phyloP scores from a whole-genome alignment of 2,113 vertebrate species.

The Alaudala cheleensis region DNA sequence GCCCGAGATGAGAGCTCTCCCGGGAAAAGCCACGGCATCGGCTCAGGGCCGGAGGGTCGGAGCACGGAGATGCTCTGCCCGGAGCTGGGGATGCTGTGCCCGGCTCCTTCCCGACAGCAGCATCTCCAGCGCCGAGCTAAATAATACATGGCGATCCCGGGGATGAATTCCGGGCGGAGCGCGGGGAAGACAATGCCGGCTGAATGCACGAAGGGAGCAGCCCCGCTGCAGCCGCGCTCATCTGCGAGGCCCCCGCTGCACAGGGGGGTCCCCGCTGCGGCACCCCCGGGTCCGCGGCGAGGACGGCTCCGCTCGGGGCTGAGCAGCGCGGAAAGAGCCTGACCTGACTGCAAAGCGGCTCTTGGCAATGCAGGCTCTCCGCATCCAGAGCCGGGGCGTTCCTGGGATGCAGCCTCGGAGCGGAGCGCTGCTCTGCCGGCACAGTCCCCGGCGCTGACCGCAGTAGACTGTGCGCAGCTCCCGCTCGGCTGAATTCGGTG shows the following conservation, averaged over 20 bases:
- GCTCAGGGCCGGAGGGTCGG: accelerated
- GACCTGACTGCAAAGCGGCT: background rate
- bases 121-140: background rate
- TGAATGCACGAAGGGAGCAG: background rate
- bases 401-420: background rate
- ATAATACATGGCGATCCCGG: background rate
- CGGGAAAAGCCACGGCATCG: background rate
- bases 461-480: background rate
- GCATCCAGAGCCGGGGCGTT: background rate
- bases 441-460: accelerated
- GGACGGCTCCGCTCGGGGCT: background rate
- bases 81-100: background rate
- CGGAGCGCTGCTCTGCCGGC: accelerated
- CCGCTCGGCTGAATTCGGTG: background rate
- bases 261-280: background rate
- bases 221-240: background rate
- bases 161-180: background rate
- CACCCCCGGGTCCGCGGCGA: background rate
- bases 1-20: background rate
- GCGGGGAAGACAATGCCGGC: background rate
- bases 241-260: background rate
- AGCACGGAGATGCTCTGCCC: accelerated
- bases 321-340: background rate
- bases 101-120: background rate
- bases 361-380: background rate